Percentiles rank a stretch among this genome's conserved stretches.
phyloP scores from a whole-genome alignment of 1,140 invertebrate species.

The Littorina saxatilis region DNA sequence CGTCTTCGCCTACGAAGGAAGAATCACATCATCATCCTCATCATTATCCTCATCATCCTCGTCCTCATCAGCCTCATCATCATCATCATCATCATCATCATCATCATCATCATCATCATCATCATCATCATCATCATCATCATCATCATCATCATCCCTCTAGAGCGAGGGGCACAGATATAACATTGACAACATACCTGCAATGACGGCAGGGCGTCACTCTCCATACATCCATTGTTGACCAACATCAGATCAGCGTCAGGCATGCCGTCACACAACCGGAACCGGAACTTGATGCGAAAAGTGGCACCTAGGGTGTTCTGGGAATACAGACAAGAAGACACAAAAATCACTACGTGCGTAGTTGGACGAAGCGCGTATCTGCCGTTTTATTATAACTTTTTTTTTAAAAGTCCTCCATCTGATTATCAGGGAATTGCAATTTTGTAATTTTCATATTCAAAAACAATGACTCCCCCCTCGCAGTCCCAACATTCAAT shows the following conservation, averaged over 20 bases:
- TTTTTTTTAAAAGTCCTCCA: too few species aligned
- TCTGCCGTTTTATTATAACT: too few species aligned
- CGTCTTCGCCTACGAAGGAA: too few species aligned
- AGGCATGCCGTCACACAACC: constrained; percentile 40
- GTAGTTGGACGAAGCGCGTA: too few species aligned
- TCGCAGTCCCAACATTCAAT: too few species aligned
- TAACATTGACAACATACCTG: background rate
- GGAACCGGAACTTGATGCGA: constrained; percentile 49
- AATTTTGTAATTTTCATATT: too few species aligned
- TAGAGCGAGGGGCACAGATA: background rate
- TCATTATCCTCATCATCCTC: too few species aligned
- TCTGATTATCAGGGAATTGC: too few species aligned
- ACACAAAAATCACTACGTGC: background rate
- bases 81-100: too few species aligned
- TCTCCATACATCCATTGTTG: constrained; percentile 46
- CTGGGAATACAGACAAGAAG: background rate
- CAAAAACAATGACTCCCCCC: too few species aligned
- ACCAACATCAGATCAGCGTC: constrained; percentile 42
- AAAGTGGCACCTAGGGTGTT: constrained; percentile 38
- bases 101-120: background rate
- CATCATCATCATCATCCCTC: background rate
- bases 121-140: constrained; percentile 10
- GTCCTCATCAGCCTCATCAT: too few species aligned
- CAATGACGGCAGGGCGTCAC: constrained; percentile 12
- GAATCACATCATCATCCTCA: too few species aligned